phyloP scores from a whole-genome alignment of 2,888 invertebrate species.

The Lysandra bellargus region DNA sequence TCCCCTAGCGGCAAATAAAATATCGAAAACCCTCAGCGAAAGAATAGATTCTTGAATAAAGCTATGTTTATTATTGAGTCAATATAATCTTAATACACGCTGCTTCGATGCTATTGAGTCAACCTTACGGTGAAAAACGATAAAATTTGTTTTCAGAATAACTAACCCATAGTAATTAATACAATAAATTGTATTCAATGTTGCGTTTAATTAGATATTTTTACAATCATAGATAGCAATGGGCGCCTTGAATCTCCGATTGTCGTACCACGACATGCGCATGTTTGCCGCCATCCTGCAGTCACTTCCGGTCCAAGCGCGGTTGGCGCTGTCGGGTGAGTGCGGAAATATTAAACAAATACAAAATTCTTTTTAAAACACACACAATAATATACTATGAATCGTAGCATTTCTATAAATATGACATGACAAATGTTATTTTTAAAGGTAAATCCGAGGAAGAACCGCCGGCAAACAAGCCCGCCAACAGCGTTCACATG shows the following conservation, averaged over 20 bases:
- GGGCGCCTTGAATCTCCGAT: conserved; percentile 88
- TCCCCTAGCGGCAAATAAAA: not conserved
- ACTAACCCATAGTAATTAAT: too few relatives aligned
- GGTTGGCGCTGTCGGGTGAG: conserved; percentile 75
- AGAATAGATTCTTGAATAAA: too few relatives aligned
- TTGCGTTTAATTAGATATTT: not conserved
- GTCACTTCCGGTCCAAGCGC: conserved; percentile 90
- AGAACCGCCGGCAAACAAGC: conserved; percentile 49
- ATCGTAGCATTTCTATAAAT: not conserved
- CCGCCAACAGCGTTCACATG: conserved; percentile 70
- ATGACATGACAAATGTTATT: not conserved
- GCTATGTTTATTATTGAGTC: too few relatives aligned
- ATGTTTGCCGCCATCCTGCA: conserved; percentile 94
- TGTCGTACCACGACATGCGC: conserved; percentile 96
- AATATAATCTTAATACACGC: too few relatives aligned
- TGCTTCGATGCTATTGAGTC: too few relatives aligned
- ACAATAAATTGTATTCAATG: too few relatives aligned
- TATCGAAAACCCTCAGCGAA: not conserved
- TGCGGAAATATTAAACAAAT: not conserved
- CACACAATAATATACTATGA: not conserved
- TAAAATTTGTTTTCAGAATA: too few relatives aligned
- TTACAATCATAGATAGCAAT: conserved; percentile 77
- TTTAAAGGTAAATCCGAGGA: conserved; percentile 42
- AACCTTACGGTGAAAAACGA: too few relatives aligned
- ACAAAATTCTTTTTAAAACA: too few relatives aligned